Percentiles rank a stretch among this genome's conserved stretches.
Evolutionary conservation across 1,140 invertebrate species (phyloP).

Genomic region (Chelonus insularis): DNA sequence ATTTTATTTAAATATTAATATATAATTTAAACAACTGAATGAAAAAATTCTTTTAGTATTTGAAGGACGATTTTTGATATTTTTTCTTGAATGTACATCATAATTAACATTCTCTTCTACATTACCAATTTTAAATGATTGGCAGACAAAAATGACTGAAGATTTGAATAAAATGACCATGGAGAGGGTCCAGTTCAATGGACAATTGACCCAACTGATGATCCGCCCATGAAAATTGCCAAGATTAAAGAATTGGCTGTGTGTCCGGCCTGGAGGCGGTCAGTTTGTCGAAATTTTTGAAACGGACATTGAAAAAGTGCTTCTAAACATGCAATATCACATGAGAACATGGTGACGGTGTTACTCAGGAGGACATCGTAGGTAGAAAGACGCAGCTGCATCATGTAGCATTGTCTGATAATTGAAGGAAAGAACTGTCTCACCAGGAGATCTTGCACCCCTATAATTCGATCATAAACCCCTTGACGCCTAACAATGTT

Average conservation of each 20-base stretch:
- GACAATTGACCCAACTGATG: slow-evolving; percentile 15
- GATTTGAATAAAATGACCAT: too few relatives aligned
- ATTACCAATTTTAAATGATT: too few relatives aligned
- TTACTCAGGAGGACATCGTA: slow-evolving; percentile 18
- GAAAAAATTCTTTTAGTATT: too few relatives aligned
- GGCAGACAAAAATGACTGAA: too few relatives aligned
- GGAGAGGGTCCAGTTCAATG: not conserved
- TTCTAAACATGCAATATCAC: not conserved
- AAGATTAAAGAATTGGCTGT: slow-evolving; percentile 27
- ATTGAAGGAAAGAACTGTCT: slow-evolving; percentile 33
- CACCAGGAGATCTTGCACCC: slow-evolving; percentile 29
- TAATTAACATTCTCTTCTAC: too few relatives aligned
- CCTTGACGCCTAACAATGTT: slow-evolving; percentile 35
- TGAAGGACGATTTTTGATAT: too few relatives aligned
- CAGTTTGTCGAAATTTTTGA: slow-evolving; percentile 25
- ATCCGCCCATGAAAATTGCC: slow-evolving; percentile 25
- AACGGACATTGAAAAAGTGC: not conserved
- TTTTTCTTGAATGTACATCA: too few relatives aligned
- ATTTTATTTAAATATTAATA: too few relatives aligned
- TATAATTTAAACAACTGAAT: too few relatives aligned
- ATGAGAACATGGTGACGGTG: slow-evolving; percentile 2
- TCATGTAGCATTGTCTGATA: slow-evolving; percentile 15
- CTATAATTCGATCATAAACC: slow-evolving; percentile 39
- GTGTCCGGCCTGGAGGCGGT: slow-evolving; percentile 32
- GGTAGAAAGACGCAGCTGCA: slow-evolving; percentile 26